A percentile compares a stretch with the other conserved stretches of the same genome.
Conservation (phyloP, 2,113 vertebrate genomes). For the Actinemys pallida region DNA sequence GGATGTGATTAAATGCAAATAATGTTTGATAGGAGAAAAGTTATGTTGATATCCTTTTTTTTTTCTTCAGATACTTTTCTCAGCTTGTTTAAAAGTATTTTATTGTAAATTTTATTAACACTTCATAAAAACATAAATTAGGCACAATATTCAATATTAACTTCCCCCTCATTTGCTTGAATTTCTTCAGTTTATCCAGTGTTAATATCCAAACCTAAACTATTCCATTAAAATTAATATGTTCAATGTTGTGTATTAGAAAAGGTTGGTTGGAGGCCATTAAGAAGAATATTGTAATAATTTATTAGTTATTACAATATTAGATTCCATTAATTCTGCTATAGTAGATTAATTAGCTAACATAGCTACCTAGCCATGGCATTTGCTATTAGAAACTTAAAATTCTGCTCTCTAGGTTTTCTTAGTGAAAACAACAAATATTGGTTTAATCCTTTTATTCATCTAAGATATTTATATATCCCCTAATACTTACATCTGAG, state of each 20-base stretch:
- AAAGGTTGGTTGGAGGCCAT: background rate
- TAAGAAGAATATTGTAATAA: background rate
- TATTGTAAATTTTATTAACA: background rate
- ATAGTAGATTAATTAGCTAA: background rate
- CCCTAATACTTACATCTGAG: background rate
- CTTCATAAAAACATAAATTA: background rate
- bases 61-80: background rate
- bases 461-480: background rate
- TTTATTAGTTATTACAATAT: background rate
- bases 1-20: background rate
- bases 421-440: background rate
- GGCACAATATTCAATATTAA: background rate
- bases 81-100: background rate
- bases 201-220: background rate
- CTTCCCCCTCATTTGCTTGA: background rate
- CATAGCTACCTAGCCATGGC: background rate
- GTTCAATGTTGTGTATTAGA: background rate
- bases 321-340: background rate
- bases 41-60: background rate
- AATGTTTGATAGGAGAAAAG: background rate
- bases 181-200: background rate
- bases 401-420: background rate
- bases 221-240: background rate
- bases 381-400: constrained; percentile 24
- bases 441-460: background rate